A percentile compares a stretch with the other conserved stretches of the same genome.
phyloP scores from a whole-genome alignment of 2,113 vertebrate genomes.

The Azemiops feae region DNA sequence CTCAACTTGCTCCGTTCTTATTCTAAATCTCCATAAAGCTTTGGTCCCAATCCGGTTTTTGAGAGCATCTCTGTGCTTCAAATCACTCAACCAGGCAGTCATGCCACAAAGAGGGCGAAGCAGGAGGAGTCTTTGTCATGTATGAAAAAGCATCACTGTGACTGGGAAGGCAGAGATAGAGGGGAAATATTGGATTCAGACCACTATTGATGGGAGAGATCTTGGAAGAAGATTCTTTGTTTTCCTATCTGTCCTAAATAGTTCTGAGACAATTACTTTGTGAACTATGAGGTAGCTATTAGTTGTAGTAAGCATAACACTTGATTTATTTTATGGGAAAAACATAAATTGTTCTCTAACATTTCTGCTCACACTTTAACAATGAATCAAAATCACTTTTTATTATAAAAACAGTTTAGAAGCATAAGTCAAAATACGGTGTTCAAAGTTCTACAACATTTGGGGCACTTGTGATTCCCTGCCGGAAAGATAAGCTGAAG shows the following conservation, averaged over 20 bases:
- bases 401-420: not conserved
- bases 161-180: not conserved
- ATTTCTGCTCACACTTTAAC: not conserved
- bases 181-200: not conserved
- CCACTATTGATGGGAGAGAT: not conserved
- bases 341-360: not conserved
- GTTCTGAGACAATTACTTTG: not conserved
- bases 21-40: not conserved
- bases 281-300: not conserved
- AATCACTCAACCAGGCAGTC: not conserved
- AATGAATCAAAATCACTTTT: not conserved
- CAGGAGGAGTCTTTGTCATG: not conserved
- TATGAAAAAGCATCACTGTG: not conserved
- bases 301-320: not conserved
- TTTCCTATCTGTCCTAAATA: not conserved
- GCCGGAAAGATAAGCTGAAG: not conserved
- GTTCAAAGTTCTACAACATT: not conserved
- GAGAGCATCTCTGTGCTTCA: not conserved
- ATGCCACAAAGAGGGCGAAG: not conserved
- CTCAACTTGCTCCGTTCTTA: not conserved
- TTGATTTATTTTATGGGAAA: not conserved
- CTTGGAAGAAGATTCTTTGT: not conserved
- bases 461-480: not conserved
- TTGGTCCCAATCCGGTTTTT: not conserved
- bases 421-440: not conserved